Percentiles rank a stretch among this genome's conserved stretches.
Evolutionary conservation across 2,797 vertebrate species (phyloP).

Genomic region (Limnodromus scolopaceus): DNA sequence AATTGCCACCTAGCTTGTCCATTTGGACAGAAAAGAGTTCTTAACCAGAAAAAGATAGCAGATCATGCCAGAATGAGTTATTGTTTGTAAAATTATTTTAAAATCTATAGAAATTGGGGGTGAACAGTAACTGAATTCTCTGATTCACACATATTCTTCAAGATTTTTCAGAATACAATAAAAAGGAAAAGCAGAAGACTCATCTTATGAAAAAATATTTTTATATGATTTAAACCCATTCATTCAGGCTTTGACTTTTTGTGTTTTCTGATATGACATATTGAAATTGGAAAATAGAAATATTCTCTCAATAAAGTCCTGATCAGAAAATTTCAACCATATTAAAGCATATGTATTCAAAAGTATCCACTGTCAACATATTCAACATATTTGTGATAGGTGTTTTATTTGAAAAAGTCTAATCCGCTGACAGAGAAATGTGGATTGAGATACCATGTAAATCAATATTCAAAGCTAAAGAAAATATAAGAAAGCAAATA

Average conservation of each 20-base stretch:
- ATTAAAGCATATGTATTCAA: not conserved
- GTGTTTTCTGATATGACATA: not conserved
- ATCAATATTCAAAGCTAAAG: not conserved
- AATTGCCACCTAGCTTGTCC: not conserved
- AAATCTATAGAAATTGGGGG: not conserved
- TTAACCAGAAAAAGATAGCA: not conserved
- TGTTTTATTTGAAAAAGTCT: not conserved
- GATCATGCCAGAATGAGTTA: not conserved
- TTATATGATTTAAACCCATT: not conserved
- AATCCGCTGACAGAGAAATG: not conserved
- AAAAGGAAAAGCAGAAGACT: not conserved
- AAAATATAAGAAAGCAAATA: conserved; percentile 3
- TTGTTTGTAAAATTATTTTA: not conserved
- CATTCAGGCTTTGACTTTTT: not conserved
- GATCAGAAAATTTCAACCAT: not conserved
- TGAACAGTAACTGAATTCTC: not conserved
- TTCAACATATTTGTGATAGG: not conserved
- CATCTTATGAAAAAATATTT: not conserved
- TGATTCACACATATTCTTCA: not conserved
- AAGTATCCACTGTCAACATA: not conserved
- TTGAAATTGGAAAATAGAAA: not conserved
- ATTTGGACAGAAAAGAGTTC: not conserved
- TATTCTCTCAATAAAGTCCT: not conserved
- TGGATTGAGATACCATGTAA: not conserved
- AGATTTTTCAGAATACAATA: not conserved